Conservation (phyloP, 2,113 vertebrate genomes). For the Dromaius novaehollandiae region DNA sequence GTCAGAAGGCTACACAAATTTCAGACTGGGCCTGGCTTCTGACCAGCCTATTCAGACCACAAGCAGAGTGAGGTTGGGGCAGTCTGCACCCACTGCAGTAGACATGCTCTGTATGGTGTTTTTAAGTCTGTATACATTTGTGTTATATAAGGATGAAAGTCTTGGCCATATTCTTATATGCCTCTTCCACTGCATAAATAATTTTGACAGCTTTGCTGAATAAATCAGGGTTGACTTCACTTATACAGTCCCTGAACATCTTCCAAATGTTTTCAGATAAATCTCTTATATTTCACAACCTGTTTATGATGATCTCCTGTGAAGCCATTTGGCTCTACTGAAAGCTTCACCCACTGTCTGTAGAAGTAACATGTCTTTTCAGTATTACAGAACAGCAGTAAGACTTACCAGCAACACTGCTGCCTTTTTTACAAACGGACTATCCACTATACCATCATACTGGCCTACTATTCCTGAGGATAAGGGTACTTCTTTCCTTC, state of each 20-base stretch:
- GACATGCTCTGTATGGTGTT: background rate
- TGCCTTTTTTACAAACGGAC: background rate
- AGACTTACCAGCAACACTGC: background rate
- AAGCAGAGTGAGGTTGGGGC: background rate
- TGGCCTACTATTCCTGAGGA: background rate
- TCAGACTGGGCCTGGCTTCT: background rate
- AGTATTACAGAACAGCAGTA: background rate
- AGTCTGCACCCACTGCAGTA: background rate
- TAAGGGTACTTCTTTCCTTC: background rate
- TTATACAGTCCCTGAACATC: conserved; percentile 6
- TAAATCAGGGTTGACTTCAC: conserved; percentile 24
- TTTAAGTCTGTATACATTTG: background rate
- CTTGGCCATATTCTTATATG: conserved; percentile 2
- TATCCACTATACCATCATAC: background rate
- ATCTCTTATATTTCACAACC: conserved; percentile 7
- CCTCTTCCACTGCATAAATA: conserved; percentile 20
- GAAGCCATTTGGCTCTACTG: background rate
- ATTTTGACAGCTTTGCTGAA: conserved; percentile 8
- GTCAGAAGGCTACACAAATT: background rate
- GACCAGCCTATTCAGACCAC: background rate
- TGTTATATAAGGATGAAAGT: background rate
- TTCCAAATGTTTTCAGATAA: conserved; percentile 36
- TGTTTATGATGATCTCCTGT: background rate
- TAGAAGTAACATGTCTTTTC: background rate
- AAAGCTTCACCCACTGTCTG: background rate